These are phyloP conservation scores for western clawed frog (Xenopus tropicalis) DNA, from an alignment of 2,113 vertebrate genomes.

Conservation along the genomic window UCB_Xtro_10.0 CM004445.2:62236001-62236500, in stretches of 20 bases:
- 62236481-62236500: too few relatives aligned
- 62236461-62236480: too few relatives aligned
- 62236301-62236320: conserved; percentile 10
- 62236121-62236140: conserved; percentile 43
- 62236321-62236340: too few relatives aligned
- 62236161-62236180: conserved; percentile 49
- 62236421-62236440: too few relatives aligned
- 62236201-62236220: conserved; percentile 21
- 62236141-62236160: conserved; percentile 53
- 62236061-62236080: not conserved
- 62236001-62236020: too few relatives aligned
- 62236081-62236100: conserved; percentile 50
- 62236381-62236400: too few relatives aligned
- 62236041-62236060: not conserved
- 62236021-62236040: too few relatives aligned
- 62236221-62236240: conserved; percentile 3
- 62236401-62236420: too few relatives aligned
- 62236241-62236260: not conserved
- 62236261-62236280: too few relatives aligned
- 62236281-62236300: conserved; percentile 37
- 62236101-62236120: conserved; percentile 44
- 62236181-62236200: conserved; percentile 43
- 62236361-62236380: too few relatives aligned
- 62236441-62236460: too few relatives aligned
- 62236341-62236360: too few relatives aligned